These are phyloP conservation scores for Tiliqua scincoides DNA, from an alignment of 2,113 vertebrate genomes.

Conservation along the genomic window DNA sequence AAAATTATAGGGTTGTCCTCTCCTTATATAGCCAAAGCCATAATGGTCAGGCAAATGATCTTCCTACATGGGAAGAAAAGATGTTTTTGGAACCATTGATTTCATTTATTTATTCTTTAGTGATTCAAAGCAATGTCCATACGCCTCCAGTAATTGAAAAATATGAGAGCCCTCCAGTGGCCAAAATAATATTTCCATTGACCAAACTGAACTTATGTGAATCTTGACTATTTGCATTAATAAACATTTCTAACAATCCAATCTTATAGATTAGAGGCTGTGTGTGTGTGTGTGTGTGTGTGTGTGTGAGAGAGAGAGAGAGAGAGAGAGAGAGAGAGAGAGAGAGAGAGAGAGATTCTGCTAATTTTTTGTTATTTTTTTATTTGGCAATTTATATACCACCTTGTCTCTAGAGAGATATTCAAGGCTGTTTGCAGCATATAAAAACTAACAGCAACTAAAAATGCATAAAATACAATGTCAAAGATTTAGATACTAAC, in stretches of 20 bases:
- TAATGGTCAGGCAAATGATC: not conserved
- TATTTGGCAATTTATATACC: not conserved
- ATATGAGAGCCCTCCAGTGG: constrained; percentile 75
- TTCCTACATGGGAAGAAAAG: not conserved
- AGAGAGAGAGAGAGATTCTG: too few relatives aligned
- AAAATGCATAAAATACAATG: too few relatives aligned
- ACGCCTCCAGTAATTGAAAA: constrained; percentile 40
- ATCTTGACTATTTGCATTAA: constrained; percentile 8
- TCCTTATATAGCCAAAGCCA: not conserved
- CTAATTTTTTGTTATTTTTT: too few relatives aligned
- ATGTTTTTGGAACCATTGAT: not conserved
- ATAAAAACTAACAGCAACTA: too few relatives aligned
- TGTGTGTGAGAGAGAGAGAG: too few relatives aligned
- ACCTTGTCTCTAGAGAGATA: not conserved
- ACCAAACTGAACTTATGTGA: not conserved
- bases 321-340: too few relatives aligned
- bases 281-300: too few relatives aligned
- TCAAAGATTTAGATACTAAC: too few relatives aligned
- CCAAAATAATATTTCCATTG: constrained; percentile 54
- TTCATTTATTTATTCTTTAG: not conserved
- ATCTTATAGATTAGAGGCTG: not conserved
- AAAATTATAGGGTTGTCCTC: not conserved
- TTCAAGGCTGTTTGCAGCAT: too few relatives aligned
- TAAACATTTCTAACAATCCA: not conserved
- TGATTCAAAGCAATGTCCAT: constrained; percentile 14